Conservation (phyloP, 2,888 invertebrate genomes). For the Ypsolopha scabrella region DNA sequence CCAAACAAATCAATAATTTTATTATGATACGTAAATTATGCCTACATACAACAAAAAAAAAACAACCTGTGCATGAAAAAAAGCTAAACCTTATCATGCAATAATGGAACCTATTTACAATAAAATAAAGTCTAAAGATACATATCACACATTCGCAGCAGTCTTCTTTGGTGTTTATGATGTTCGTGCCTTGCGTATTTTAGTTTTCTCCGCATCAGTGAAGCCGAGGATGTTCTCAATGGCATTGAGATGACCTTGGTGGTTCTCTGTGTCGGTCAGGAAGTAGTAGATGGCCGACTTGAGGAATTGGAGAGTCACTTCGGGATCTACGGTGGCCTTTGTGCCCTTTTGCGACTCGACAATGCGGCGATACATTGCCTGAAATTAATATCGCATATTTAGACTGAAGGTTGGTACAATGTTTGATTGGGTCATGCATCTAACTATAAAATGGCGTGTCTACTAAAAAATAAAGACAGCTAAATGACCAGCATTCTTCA, state of each 20-base stretch:
- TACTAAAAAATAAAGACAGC: too few relatives aligned
- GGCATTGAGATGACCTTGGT: constrained; percentile 88
- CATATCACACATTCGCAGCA: constrained; percentile 55
- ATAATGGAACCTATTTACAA: constrained; percentile 36
- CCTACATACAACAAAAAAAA: not conserved
- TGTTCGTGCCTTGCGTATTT: constrained; percentile 79
- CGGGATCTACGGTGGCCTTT: constrained; percentile 85
- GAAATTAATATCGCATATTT: constrained; percentile 27
- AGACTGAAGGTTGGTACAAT: not conserved
- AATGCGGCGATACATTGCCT: constrained; percentile 90
- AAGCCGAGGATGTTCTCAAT: constrained; percentile 94
- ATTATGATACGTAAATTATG: constrained; percentile 1
- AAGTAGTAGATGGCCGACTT: constrained; percentile 95
- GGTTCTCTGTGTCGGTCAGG: constrained; percentile 89
- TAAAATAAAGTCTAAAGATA: constrained; percentile 22
- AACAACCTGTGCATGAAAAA: constrained; percentile 18
- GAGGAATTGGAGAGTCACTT: constrained; percentile 90
- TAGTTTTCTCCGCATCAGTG: constrained; percentile 82
- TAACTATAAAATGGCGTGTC: too few relatives aligned
- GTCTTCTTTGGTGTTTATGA: constrained; percentile 33
- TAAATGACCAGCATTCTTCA: too few relatives aligned
- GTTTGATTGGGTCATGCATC: too few relatives aligned
- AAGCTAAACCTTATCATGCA: constrained; percentile 19
- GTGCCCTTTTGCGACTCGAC: constrained; percentile 80
- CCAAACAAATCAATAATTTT: not conserved